Evolutionary conservation across 2,888 invertebrate species (phyloP).

Genomic region (Steromphala cineraria): DNA sequence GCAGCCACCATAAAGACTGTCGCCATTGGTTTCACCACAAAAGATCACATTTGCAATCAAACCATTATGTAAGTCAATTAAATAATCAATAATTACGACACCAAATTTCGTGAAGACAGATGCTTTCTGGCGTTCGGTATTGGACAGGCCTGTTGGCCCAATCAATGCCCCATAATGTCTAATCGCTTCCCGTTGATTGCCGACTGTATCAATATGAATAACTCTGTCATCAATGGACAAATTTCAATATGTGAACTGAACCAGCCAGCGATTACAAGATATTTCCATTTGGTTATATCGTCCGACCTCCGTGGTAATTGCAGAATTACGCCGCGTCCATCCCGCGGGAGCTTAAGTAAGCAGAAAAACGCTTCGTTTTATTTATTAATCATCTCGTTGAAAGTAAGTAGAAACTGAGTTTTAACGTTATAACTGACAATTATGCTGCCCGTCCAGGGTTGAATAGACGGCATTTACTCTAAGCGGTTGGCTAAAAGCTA

Average conservation of each 20-base stretch:
- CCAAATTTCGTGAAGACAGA: background rate
- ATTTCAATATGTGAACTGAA: conserved; percentile 17
- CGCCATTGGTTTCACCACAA: background rate
- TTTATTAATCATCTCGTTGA: conserved; percentile 15
- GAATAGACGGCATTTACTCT: background rate
- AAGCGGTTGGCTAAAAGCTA: background rate
- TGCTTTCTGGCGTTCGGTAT: background rate
- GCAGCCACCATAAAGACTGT: background rate
- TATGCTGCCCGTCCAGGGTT: background rate
- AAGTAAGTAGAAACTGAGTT: conserved; percentile 3
- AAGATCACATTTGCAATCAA: conserved; percentile 18
- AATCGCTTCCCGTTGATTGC: conserved; percentile 29
- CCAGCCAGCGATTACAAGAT: conserved; percentile 15
- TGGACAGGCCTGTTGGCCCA: background rate
- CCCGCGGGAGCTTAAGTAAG: conserved; percentile 14
- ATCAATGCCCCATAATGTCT: conserved; percentile 16
- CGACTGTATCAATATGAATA: conserved; percentile 28
- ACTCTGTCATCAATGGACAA: conserved; percentile 10
- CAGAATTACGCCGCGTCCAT: background rate
- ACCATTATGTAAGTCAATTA: conserved; percentile 17
- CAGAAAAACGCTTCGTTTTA: conserved; percentile 10
- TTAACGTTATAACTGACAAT: background rate
- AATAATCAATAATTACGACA: conserved; percentile 13
- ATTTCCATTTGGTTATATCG: conserved; percentile 17
- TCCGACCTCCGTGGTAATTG: conserved; percentile 4